Percentiles rank a stretch among this genome's conserved stretches.
phyloP scores from a whole-genome alignment of 2,797 vertebrate genomes.

The Dendrocincla tyrannina region DNA sequence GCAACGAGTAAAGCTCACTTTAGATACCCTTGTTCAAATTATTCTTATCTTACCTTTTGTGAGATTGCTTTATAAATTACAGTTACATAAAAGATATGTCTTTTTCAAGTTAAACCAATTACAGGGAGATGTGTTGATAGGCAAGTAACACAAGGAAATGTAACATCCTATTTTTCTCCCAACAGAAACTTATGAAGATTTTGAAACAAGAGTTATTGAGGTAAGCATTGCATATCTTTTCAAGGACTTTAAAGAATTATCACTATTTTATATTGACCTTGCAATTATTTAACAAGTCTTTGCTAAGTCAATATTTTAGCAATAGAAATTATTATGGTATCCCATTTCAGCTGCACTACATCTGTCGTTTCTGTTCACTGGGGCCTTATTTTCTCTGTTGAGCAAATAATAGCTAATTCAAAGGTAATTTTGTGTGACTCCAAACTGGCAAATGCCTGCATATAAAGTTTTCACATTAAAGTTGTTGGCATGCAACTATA shows the following conservation, averaged over 20 bases:
- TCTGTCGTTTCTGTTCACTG: not conserved
- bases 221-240: slow-evolving; percentile 75
- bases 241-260: not conserved
- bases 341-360: not conserved
- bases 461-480: not conserved
- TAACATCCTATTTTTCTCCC: slow-evolving; percentile 22
- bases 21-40: not conserved
- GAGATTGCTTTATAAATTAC: not conserved
- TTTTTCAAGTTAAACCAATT: not conserved
- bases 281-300: not conserved
- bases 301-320: not conserved
- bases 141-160: not conserved
- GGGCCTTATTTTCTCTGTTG: not conserved
- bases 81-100: not conserved
- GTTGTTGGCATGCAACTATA: not conserved
- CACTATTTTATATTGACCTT: not conserved
- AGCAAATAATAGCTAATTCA: not conserved
- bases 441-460: not conserved
- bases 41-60: not conserved
- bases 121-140: not conserved
- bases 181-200: slow-evolving; percentile 90
- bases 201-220: slow-evolving; percentile 92
- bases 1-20: not conserved
- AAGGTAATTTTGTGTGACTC: not conserved
- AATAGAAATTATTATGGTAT: not conserved